Evolutionary conservation across 2,113 vertebrate genomes (phyloP), one percentile per base, ranked within the genome.

Genomic region (Gobiocypris rarus): DNA sequence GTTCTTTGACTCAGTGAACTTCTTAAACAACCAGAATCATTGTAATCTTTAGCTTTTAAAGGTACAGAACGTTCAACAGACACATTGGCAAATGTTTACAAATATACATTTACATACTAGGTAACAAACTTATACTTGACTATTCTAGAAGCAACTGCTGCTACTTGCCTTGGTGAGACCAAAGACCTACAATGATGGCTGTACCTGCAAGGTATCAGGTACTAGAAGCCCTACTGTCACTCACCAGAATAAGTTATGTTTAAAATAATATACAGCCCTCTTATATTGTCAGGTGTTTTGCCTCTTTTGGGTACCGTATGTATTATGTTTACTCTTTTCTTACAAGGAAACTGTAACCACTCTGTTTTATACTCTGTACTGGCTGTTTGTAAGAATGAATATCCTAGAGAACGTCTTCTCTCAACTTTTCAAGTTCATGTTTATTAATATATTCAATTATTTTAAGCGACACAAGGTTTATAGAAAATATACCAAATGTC

Each of bases 311-410:
- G 65, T 63, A 78, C 69, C 75, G 19, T 67, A 4, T n/a, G 41
- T 31, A 63, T 65, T 41, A 77, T 11, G 54, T 79, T 79, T 59
- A 77, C 41, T 67, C 54, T 7, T 26, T 7, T 61, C 82, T 88
- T 77, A 71, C 34, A 90, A 91, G 86, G 89, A 90, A 91, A 61
- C 75, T 84, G 86, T 86, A 86, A 93, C 89, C 91, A 92, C 91
- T 93, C 84, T 89, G 85, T 87, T 84, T 65, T 69, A 73, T 11
- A 13, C 38, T 38, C 5, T 34, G 28, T 70, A 11, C 22, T 80
- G 45, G 17, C 15, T 74, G n/a, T 83, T 45, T 59, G 41, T 5
- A 54, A 43, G 13, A 65, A 79, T 63, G 26, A 73, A 59, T 83
- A 50, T 48, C 48, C 13, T 13, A n/a, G 48, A 11, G 43, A 54